Percentiles rank a stretch among this genome's conserved stretches.
phyloP scores from a whole-genome alignment of 2,888 invertebrate species.

The Philereme vetulata region DNA sequence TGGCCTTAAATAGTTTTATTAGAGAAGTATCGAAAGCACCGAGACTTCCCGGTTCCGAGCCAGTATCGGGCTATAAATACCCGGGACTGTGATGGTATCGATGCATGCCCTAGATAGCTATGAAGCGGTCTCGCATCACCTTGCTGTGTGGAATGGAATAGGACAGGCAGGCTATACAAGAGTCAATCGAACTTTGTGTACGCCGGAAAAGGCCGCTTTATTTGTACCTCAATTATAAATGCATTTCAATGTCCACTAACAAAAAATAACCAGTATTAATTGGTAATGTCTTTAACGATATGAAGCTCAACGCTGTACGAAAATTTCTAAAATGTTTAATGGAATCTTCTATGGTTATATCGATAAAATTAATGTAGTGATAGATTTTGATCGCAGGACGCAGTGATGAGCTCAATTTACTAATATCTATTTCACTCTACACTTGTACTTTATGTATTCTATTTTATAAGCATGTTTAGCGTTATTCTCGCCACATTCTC shows the following conservation, averaged over 20 bases:
- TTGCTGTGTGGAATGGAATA: conserved; percentile 41
- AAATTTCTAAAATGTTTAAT: conserved; percentile 12
- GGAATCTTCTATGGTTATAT: conserved; percentile 30
- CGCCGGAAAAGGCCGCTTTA: conserved; percentile 46
- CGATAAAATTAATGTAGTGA: conserved; percentile 38
- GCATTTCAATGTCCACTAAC: conserved; percentile 51
- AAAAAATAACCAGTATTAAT: conserved; percentile 64
- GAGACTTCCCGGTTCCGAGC: too few relatives aligned
- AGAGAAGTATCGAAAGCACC: too few relatives aligned
- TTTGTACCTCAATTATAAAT: conserved; percentile 49
- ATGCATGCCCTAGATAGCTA: neutral
- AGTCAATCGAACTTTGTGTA: conserved; percentile 37
- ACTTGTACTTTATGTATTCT: conserved; percentile 32
- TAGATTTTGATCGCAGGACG: conserved; percentile 37
- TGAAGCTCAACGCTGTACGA: conserved; percentile 32
- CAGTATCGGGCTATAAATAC: too few relatives aligned
- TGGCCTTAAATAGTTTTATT: too few relatives aligned
- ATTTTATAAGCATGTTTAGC: conserved; percentile 18
- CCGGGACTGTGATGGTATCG: neutral
- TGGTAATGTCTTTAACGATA: conserved; percentile 28
- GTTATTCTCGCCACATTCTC: conserved; percentile 43
- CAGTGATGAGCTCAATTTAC: conserved; percentile 34
- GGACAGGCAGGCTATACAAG: conserved; percentile 53
- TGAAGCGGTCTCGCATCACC: conserved; percentile 5
- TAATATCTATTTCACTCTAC: conserved; percentile 8